Conservation (phyloP, 2,797 vertebrate genomes). For the Myotis myotis region DNA sequence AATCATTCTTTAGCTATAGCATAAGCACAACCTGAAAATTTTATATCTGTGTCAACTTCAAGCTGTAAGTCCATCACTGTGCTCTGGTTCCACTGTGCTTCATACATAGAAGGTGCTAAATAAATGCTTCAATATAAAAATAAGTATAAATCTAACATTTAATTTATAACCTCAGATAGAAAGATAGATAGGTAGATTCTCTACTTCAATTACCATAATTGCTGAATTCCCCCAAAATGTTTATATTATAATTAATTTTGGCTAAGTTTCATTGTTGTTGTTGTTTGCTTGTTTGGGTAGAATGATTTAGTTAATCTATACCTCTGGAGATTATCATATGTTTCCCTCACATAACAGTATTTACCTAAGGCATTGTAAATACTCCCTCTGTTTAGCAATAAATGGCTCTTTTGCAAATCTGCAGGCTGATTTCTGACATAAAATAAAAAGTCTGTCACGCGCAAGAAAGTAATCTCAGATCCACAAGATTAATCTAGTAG, state of each 20-base stretch:
- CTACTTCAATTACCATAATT: neutral
- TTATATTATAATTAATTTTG: conserved; percentile 24
- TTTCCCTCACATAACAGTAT: neutral
- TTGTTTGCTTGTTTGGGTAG: neutral
- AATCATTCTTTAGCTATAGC: neutral
- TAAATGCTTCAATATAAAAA: conserved; percentile 22
- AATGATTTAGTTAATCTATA: neutral
- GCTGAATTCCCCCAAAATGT: neutral
- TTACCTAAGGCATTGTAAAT: neutral
- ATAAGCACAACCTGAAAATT: neutral
- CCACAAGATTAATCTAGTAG: neutral
- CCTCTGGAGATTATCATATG: neutral
- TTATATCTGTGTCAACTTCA: neutral
- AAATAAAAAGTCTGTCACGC: neutral
- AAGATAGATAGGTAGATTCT: neutral
- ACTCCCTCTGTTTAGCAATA: neutral
- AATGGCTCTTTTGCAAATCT: neutral
- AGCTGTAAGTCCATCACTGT: neutral
- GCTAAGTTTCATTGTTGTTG: neutral
- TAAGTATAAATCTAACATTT: conserved; percentile 8
- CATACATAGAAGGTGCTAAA: neutral
- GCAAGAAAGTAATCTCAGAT: neutral
- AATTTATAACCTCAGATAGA: neutral
- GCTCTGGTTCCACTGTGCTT: neutral
- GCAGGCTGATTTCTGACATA: neutral